These are phyloP conservation scores for Cyclargus thomasi DNA, from an alignment of 1,140 invertebrate species.

Conservation along the genomic window DNA sequence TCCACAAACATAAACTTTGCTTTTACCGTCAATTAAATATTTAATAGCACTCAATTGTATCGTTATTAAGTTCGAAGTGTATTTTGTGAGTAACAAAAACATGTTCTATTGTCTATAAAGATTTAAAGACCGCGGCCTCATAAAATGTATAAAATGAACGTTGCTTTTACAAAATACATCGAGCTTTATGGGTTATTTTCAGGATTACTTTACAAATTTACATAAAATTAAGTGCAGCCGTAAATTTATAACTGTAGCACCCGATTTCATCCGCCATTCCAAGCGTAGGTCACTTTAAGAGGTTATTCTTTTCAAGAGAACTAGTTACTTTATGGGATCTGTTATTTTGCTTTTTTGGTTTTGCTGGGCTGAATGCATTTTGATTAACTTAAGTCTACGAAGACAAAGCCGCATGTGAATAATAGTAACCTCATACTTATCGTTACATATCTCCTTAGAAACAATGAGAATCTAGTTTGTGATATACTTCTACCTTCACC, in stretches of 20 bases:
- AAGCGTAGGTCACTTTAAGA: background rate
- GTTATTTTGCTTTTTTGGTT: too few relatives aligned
- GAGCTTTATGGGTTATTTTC: background rate
- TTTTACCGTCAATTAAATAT: background rate
- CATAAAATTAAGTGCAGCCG: background rate
- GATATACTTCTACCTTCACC: too few relatives aligned
- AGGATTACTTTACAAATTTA: constrained; percentile 1
- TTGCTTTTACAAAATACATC: constrained; percentile 3
- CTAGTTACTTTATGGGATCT: too few relatives aligned
- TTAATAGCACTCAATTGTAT: background rate
- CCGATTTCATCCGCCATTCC: background rate
- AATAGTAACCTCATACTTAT: too few relatives aligned
- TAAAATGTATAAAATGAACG: constrained; percentile 3
- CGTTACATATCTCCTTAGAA: too few relatives aligned
- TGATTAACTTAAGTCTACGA: too few relatives aligned
- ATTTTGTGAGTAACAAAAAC: background rate
- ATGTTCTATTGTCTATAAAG: constrained; percentile 3
- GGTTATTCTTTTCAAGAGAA: background rate
- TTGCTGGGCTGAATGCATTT: too few relatives aligned
- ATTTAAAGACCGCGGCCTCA: background rate
- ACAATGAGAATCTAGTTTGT: too few relatives aligned
- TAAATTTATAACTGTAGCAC: constrained; percentile 3
- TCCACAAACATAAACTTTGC: too few relatives aligned
- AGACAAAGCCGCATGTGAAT: too few relatives aligned
- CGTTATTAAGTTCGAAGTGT: background rate